Conservation (phyloP, 2,888 invertebrate species). For the Volucella inanis region DNA sequence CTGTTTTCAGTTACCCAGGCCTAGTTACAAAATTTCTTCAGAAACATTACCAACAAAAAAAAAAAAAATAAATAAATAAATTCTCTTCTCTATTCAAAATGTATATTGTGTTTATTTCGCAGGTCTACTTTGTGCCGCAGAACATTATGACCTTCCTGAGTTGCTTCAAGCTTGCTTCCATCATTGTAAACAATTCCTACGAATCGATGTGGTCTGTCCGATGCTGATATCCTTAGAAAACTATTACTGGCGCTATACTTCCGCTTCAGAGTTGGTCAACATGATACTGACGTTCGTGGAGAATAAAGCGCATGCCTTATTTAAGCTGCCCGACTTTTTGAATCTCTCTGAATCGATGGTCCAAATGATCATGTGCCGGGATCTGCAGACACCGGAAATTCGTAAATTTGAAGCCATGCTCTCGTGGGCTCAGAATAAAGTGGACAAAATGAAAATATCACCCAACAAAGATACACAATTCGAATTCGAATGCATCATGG, state of each 20-base stretch:
- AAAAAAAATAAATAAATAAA: not conserved
- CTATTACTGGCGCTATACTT: constrained; percentile 97
- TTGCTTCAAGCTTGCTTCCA: constrained; percentile 96
- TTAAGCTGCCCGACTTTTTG: constrained; percentile 92
- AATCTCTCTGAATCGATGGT: constrained; percentile 97
- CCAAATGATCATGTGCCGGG: constrained; percentile 96
- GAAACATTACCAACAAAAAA: too few species aligned
- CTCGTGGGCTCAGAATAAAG: constrained; percentile 93
- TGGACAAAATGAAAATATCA: constrained; percentile 87
- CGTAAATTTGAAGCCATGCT: constrained; percentile 97
- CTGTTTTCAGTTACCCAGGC: too few species aligned
- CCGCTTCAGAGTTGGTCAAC: constrained; percentile 95
- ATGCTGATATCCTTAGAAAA: constrained; percentile 96
- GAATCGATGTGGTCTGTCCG: constrained; percentile 95
- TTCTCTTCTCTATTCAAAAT: constrained; percentile 15
- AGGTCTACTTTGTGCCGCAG: constrained; percentile 94
- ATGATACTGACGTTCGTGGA: constrained; percentile 96
- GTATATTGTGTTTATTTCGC: not conserved
- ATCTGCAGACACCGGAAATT: constrained; percentile 93
- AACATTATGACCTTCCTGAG: constrained; percentile 96
- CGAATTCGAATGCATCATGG: constrained; percentile 97
- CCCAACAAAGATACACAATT: constrained; percentile 92
- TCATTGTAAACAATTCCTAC: constrained; percentile 95
- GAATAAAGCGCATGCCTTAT: constrained; percentile 92
- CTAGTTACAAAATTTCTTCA: too few species aligned